These are phyloP conservation scores for Megaceryle alcyon DNA, from an alignment of 2,797 vertebrate genomes.

Conservation along the genomic window DNA sequence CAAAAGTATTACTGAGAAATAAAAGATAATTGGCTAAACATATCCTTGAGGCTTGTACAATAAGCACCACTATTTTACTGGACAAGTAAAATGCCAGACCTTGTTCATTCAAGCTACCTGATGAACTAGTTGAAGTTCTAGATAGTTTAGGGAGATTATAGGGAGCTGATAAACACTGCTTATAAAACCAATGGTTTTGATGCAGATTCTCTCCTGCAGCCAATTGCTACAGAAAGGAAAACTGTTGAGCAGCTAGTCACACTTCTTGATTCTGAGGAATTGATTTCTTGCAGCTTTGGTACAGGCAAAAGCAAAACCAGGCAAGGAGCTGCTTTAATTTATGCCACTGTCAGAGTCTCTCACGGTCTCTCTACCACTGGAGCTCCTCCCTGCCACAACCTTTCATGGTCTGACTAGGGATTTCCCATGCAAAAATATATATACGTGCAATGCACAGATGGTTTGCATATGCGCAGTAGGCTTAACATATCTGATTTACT, in stretches of 20 bases:
- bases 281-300: constrained; percentile 39
- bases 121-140: background rate
- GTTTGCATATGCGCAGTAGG: constrained; percentile 71
- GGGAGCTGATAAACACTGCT: background rate
- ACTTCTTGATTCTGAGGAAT: constrained; percentile 20
- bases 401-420: constrained; percentile 53
- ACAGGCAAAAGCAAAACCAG: constrained; percentile 2
- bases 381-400: constrained; percentile 58
- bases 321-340: constrained; percentile 43
- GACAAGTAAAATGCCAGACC: background rate
- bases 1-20: background rate
- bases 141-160: background rate
- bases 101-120: background rate
- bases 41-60: background rate
- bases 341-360: constrained; percentile 53
- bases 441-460: constrained; percentile 63
- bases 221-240: background rate
- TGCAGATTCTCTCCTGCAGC: background rate
- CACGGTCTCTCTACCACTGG: constrained; percentile 45
- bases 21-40: background rate
- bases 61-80: background rate
- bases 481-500: constrained; percentile 70
- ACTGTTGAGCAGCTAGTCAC: constrained; percentile 37
- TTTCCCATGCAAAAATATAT: constrained; percentile 63
- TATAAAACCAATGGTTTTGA: background rate